Base-by-base conservation (phyloP, 1,140 invertebrate genomes). In the Frieseomelitta varia region DNA sequence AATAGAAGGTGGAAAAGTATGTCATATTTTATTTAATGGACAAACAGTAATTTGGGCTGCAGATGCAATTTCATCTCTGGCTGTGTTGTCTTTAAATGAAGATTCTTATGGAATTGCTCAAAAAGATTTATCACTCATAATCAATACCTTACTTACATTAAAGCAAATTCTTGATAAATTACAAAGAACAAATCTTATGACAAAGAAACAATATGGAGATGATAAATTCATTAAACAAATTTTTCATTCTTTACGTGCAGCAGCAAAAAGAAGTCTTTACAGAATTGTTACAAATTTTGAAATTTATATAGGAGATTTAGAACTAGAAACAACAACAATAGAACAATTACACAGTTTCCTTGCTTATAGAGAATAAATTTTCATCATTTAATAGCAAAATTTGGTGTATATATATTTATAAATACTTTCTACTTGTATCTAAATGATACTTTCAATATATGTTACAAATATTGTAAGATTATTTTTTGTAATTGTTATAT, bases 51-150 rank as follows among this genome's bases (percentile, higher is more conserved):
- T 97, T 76, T 97, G 97, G 96, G 95, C 96, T 4, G 95, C 95
- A 24, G 96, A 97, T 93, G 96, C 96, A 4, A 94, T 98, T 68
- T 96, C 97, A 0, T 95, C 96, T 53, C 93, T 98, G 27, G 95
- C 96, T 55, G 96, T 96, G 4, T 94, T 96, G 58, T 98, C 97
- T 0, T 92, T 97, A 8, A 95, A 88, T 15, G 97, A 98, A 94
- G 97, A 98, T 93, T 95, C 95, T 79, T 98, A 96, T 94, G 97
- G 97, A 67, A 96, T 98, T 71, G 97, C 97, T 10, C 97, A 98
- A 90, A 97, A 97, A 92, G 97, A 97, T 93, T 92, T 98, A 51
- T 93, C 97, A 17, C 90, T 92, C 30, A 96, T 98, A n/a, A 96
- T 98, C 61, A 95, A 95, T 68, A 90, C 95, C 14, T 88, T 98